Percentiles rank a stretch among this genome's conserved stretches.
Evolutionary conservation across 1,140 invertebrate genomes (phyloP).

Genomic region (Conus betulinus): DNA sequence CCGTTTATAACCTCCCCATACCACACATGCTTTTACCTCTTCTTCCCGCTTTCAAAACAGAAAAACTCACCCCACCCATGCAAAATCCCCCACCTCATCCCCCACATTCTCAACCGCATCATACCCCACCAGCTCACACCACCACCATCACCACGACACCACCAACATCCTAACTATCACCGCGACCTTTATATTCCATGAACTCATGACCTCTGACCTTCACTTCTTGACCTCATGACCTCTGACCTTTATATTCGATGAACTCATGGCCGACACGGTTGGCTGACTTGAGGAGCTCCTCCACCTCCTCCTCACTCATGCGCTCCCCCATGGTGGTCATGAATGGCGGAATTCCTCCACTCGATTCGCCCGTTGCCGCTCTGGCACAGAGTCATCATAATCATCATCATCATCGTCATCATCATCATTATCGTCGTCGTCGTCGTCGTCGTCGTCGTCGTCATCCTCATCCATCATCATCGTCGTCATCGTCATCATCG

Average conservation of each 20-base stretch:
- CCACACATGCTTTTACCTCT: no score
- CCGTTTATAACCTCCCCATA: no score
- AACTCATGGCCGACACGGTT: conserved; percentile 92
- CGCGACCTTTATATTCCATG: no score
- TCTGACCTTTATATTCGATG: conserved; percentile 62
- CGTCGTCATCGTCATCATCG: not conserved
- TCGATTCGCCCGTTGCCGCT: conserved; percentile 47
- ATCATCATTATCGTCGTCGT: not conserved
- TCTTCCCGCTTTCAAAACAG: no score
- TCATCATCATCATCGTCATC: not conserved
- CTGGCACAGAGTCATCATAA: not conserved
- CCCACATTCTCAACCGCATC: no score
- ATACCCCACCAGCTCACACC: no score
- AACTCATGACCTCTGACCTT: not conserved
- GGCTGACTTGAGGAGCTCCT: conserved; percentile 98
- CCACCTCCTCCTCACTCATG: conserved; percentile 98
- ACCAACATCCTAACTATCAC: no score
- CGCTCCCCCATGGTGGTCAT: conserved; percentile 99
- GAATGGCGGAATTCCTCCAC: conserved; percentile 92
- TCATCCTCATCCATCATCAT: not conserved
- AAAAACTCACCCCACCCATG: no score
- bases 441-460: not conserved
- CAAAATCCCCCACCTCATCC: no score
- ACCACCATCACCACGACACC: no score
- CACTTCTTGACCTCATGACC: not conserved